These are phyloP conservation scores for Andinoacara biseriatus DNA, from an alignment of 2,113 vertebrate genomes.

Conservation along the genomic window DNA sequence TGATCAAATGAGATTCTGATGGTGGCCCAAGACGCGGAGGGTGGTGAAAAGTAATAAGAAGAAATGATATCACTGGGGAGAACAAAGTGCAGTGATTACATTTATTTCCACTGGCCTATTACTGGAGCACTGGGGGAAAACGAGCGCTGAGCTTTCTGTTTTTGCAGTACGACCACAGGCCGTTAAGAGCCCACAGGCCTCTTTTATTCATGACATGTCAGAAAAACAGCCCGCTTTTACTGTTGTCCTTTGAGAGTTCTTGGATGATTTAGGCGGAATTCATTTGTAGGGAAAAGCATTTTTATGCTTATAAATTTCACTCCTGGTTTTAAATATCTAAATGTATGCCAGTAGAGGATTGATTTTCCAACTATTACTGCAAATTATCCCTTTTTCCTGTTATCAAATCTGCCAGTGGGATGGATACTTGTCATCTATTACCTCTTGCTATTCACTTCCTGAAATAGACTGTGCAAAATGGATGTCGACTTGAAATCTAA, in stretches of 20 bases:
- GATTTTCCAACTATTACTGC: conserved; percentile 38
- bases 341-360: conserved; percentile 21
- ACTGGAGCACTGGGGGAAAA: conserved; percentile 67
- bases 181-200: conserved; percentile 43
- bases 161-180: conserved; percentile 50
- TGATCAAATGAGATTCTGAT: conserved; percentile 77
- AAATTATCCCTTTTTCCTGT: conserved; percentile 43
- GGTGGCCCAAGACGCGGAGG: conserved; percentile 59
- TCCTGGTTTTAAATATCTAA: conserved; percentile 50
- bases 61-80: conserved; percentile 73
- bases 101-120: conserved; percentile 79
- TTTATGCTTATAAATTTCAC: conserved; percentile 47
- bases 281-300: conserved; percentile 39
- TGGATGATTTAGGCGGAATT: conserved; percentile 60
- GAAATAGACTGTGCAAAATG: conserved; percentile 17
- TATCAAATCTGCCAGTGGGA: conserved; percentile 11
- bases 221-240: conserved; percentile 56
- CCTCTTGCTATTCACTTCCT: conserved; percentile 10
- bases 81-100: conserved; percentile 81
- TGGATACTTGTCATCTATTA: conserved; percentile 33
- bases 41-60: conserved; percentile 73
- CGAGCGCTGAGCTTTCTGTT: conserved; percentile 65
- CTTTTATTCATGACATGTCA: conserved; percentile 69
- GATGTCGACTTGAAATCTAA: conserved; percentile 1
- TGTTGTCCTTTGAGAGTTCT: conserved; percentile 53